Percentiles rank a stretch among this genome's conserved stretches.
phyloP scores from a whole-genome alignment of 1,140 invertebrate genomes.

The Galendromus occidentalis region DNA sequence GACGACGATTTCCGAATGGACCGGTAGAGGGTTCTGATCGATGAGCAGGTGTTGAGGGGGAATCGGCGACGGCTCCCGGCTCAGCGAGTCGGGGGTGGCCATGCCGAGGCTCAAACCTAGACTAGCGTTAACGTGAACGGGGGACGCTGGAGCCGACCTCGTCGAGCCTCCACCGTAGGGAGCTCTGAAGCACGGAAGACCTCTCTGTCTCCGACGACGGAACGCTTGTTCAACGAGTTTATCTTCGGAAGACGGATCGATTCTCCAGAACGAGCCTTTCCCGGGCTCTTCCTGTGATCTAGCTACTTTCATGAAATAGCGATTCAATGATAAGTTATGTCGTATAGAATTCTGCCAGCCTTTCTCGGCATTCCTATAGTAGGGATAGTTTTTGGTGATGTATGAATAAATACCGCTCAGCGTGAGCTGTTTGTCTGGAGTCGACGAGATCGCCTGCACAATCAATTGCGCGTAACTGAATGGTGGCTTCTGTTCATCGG shows the following conservation, averaged over 20 bases:
- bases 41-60: constrained; percentile 11
- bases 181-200: constrained; percentile 75
- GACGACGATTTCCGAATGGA: background rate
- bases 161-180: constrained; percentile 68
- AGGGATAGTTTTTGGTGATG: constrained; percentile 95
- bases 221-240: constrained; percentile 94
- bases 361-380: constrained; percentile 91
- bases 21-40: constrained; percentile 4
- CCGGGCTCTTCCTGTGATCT: constrained; percentile 92
- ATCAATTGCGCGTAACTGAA: constrained; percentile 97
- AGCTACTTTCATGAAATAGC: constrained; percentile 91
- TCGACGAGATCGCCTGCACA: constrained; percentile 86
- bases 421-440: constrained; percentile 82
- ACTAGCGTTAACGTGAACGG: constrained; percentile 9
- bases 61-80: constrained; percentile 39
- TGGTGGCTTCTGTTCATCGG: constrained; percentile 65
- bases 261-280: constrained; percentile 93
- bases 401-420: constrained; percentile 97
- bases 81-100: constrained; percentile 68
- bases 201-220: constrained; percentile 62
- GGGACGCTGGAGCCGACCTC: constrained; percentile 35
- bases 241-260: constrained; percentile 80
- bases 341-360: constrained; percentile 98
- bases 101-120: constrained; percentile 32
- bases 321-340: constrained; percentile 91